These are phyloP conservation scores for Myzus persicae DNA, from an alignment of 1,140 invertebrate genomes.

Conservation along the genomic window DNA sequence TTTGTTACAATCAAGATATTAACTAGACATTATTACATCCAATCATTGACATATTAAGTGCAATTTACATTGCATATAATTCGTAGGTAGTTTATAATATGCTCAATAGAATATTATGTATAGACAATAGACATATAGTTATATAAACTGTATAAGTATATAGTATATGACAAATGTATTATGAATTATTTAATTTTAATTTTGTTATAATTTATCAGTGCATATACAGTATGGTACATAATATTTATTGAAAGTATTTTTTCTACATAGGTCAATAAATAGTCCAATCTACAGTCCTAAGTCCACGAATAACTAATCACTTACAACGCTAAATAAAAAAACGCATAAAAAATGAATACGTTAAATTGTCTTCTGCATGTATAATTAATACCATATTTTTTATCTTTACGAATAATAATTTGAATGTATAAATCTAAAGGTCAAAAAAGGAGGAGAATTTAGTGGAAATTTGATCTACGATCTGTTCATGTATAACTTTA, in stretches of 20 bases:
- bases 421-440: background rate
- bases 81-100: too few species aligned
- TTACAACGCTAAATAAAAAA: background rate
- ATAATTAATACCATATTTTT: background rate
- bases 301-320: background rate
- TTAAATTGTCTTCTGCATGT: background rate
- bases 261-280: background rate
- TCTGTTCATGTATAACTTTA: background rate
- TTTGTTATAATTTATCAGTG: background rate
- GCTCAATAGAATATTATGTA: too few species aligned
- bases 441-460: slow-evolving; percentile 13
- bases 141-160: too few species aligned
- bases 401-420: background rate
- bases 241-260: background rate
- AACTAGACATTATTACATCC: too few species aligned
- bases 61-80: too few species aligned
- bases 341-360: background rate
- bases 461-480: background rate
- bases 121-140: too few species aligned
- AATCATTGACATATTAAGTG: too few species aligned
- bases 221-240: background rate
- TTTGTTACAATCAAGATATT: too few species aligned
- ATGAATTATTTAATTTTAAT: background rate
- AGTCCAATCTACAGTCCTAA: background rate
- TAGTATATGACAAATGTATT: background rate